These are phyloP conservation scores for Allobates femoralis DNA, from an alignment of 2,797 vertebrate genomes.

Conservation along the genomic window DNA sequence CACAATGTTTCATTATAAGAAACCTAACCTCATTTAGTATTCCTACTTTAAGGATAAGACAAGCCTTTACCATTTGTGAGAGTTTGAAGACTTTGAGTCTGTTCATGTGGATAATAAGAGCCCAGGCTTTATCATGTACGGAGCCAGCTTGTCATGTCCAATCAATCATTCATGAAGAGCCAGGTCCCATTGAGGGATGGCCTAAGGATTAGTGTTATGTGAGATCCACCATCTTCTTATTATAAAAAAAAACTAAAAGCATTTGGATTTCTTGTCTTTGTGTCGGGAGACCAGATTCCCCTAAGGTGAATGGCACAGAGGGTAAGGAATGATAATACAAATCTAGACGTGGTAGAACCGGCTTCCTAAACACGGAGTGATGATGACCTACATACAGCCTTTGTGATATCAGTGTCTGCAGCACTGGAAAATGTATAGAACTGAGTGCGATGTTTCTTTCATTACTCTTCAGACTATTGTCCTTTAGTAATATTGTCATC, in stretches of 20 bases:
- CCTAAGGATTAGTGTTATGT: not conserved
- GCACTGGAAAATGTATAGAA: not conserved
- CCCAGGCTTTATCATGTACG: not conserved
- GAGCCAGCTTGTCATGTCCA: constrained; percentile 12
- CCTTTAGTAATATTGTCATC: not conserved
- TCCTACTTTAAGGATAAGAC: not conserved
- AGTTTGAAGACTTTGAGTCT: not conserved
- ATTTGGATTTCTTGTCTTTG: constrained; percentile 1
- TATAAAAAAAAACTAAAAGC: not conserved
- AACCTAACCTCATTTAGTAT: not conserved
- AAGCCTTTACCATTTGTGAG: not conserved
- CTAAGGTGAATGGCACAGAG: not conserved
- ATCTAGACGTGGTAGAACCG: not conserved
- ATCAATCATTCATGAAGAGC: constrained; percentile 1
- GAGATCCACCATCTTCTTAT: not conserved
- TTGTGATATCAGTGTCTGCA: not conserved
- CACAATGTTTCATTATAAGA: not conserved
- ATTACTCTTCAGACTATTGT: not conserved
- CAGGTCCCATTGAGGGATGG: constrained; percentile 13
- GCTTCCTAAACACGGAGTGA: not conserved
- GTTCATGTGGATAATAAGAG: constrained; percentile 17
- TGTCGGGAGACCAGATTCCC: not conserved
- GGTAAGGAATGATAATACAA: not conserved
- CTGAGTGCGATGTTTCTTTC: not conserved
- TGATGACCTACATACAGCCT: not conserved